Conservation (phyloP, 1,140 invertebrate genomes). For the Saccostrea cuccullata region DNA sequence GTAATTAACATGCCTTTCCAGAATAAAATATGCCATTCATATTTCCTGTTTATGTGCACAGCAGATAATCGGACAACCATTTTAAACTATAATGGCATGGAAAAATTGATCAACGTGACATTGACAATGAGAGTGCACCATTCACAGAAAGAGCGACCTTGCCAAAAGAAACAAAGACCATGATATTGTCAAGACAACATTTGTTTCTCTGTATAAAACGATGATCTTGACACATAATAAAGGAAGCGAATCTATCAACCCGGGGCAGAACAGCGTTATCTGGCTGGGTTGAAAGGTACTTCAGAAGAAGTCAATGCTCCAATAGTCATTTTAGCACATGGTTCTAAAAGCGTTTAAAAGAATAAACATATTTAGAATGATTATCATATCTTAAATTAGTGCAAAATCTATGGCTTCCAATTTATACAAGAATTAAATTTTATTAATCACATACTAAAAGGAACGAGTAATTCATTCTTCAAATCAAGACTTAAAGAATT, state of each 20-base stretch:
- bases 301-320: neutral
- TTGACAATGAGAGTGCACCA: neutral
- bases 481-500: too few relatives aligned
- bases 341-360: neutral
- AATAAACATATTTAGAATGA: neutral
- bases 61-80: neutral
- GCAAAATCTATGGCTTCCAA: too few relatives aligned
- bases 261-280: neutral
- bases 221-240: conserved; percentile 22
- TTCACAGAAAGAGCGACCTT: neutral
- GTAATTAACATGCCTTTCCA: neutral
- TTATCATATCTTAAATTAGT: neutral
- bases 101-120: neutral
- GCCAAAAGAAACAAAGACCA: neutral
- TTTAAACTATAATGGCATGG: neutral
- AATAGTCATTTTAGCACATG: neutral
- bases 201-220: conserved; percentile 24
- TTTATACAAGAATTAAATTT: too few relatives aligned
- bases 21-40: neutral
- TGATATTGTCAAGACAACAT: conserved; percentile 27
- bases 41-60: neutral
- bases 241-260: conserved; percentile 4
- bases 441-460: too few relatives aligned
- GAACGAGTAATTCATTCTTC: too few relatives aligned
- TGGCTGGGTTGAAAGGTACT: neutral